Conservation (phyloP, 2,888 invertebrate genomes). For the Drosophila subquinaria region DNA sequence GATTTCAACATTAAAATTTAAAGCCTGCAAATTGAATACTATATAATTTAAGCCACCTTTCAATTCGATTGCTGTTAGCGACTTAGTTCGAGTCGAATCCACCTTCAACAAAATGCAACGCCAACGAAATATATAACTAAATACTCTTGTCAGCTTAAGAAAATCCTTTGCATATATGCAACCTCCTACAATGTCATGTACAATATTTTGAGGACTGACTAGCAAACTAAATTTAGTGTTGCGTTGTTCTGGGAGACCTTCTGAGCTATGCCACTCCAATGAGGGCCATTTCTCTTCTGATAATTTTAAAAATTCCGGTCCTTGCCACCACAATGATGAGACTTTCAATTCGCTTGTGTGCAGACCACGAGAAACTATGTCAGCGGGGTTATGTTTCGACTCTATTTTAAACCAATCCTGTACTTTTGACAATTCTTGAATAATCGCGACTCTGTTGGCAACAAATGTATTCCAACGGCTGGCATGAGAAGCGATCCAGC, state of each 20-base stretch:
- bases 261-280: not conserved
- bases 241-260: not conserved
- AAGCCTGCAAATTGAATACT: not conserved
- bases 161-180: not conserved
- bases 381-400: not conserved
- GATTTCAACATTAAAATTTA: not conserved
- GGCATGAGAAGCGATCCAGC: slow-evolving; percentile 1
- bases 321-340: not conserved
- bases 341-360: not conserved
- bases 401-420: not conserved
- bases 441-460: not conserved
- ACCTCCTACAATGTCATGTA: not conserved
- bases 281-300: not conserved
- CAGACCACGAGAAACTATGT: not conserved
- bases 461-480: not conserved
- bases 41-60: not conserved
- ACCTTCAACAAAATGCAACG: not conserved
- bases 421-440: not conserved
- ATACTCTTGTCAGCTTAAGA: not conserved
- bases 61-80: not conserved
- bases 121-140: not conserved
- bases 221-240: slow-evolving; percentile 1
- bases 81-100: not conserved
- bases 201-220: not conserved
- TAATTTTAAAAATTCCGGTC: not conserved